A percentile compares a stretch with the other conserved stretches of the same genome.
Conservation (phyloP, 1,140 invertebrate genomes). For the Thaumatotibia leucotreta region DNA sequence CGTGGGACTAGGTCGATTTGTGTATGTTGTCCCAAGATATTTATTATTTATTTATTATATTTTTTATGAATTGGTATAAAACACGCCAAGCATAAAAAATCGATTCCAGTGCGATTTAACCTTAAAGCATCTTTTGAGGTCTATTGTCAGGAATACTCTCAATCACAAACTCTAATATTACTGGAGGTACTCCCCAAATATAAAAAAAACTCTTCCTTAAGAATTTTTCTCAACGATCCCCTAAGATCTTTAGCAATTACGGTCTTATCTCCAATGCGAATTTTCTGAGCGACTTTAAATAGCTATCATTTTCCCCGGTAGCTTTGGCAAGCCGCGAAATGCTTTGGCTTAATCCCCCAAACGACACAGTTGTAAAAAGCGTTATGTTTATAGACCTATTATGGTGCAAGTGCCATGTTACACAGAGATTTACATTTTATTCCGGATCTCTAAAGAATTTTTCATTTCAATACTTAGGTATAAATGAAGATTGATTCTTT, state of each 20-base stretch:
- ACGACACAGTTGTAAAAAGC: slow-evolving; percentile 34
- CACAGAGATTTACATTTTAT: neutral
- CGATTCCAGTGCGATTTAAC: no score
- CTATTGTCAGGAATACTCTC: neutral
- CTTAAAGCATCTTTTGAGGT: neutral
- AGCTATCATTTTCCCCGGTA: slow-evolving; percentile 48
- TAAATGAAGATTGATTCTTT: neutral
- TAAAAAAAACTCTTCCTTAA: slow-evolving; percentile 29
- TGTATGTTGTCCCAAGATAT: no score
- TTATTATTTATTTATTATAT: no score
- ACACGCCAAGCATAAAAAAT: no score
- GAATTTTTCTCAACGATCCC: slow-evolving; percentile 34
- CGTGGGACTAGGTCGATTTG: no score
- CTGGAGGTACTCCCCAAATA: slow-evolving; percentile 13
- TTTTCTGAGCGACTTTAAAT: slow-evolving; percentile 56
- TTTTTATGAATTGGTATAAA: no score
- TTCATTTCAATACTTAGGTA: no score
- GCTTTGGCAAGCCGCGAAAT: slow-evolving; percentile 34
- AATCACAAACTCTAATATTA: slow-evolving; percentile 1
- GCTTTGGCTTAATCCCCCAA: slow-evolving; percentile 34
- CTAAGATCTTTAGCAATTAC: slow-evolving; percentile 49
- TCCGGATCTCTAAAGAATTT: neutral
- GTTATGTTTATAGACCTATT: slow-evolving; percentile 28
- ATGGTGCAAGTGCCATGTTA: slow-evolving; percentile 7
- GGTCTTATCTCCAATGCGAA: slow-evolving; percentile 52